Base-by-base conservation (phyloP, 2,888 invertebrate genomes). In the Drosophila helvetica region DNA sequence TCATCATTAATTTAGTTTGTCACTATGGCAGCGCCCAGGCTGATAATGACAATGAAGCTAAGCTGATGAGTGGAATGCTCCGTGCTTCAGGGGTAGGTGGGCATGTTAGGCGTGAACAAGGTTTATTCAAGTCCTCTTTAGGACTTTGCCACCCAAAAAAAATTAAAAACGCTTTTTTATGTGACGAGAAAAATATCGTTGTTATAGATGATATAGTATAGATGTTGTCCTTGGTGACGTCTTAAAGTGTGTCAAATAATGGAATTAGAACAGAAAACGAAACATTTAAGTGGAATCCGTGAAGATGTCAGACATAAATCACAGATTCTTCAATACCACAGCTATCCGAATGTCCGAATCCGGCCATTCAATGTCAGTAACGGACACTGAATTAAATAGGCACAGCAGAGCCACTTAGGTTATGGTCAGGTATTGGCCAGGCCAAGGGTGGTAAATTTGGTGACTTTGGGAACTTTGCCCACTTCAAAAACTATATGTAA, bases 1-100 rank as follows among this genome's bases (percentile, higher is more conserved):
- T 70, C 75, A 84, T 84, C 86, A 88, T 88, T 85, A 83, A 85
- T 85, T 74, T 79, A 79, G 58, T 74, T 74, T 80, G 86, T 83
- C 84, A 72, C 74, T 73, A 82, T 67, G 68, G 72, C 74, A 63
- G 48, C 63, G 43, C 45, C 25, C 50, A 58, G 30, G 57, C 74
- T 72, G 79, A 75, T 79, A 81, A 84, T 83, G 77, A 81, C 74
- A 77, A 69, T 67, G 58, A 43, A 58, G 63, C 65, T 61, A 59
- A 59, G 45, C 51, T 53, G 64, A 22, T 30, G 66, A 58, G 61
- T 27, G 52, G 42, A n/a, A 19, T 5, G 22, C 6, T 25, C 22
- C 22, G 6, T 25, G 22, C 22, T 38, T 6, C 18, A 3, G 18
- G 25, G 27, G 18, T 43, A 3, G 17, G 33, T 10, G 17, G 5